Evolutionary conservation across 2,888 invertebrate genomes (phyloP).

Genomic region (Drosophila merina): DNA sequence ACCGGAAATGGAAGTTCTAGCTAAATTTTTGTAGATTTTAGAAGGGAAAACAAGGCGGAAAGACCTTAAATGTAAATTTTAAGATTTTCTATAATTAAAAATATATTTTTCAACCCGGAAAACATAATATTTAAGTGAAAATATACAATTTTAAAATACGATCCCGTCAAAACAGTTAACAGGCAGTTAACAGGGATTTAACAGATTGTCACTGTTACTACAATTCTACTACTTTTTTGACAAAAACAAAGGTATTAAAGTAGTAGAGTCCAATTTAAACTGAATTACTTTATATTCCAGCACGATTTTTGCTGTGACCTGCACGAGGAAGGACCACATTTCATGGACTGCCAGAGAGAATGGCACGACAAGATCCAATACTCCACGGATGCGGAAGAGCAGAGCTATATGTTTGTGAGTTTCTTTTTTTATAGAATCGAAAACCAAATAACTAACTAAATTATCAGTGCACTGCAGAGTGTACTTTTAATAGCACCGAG

Average conservation of each 20-base stretch:
- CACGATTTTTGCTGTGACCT: conserved; percentile 76
- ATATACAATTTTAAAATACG: no score
- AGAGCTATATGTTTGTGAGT: conserved; percentile 65
- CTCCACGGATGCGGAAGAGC: conserved; percentile 51
- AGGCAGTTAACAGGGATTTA: not conserved
- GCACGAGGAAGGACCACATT: conserved; percentile 69
- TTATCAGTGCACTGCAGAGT: conserved; percentile 70
- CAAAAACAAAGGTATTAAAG: not conserved
- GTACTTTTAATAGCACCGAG: conserved; percentile 64
- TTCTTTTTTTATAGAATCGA: no score
- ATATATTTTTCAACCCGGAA: not conserved
- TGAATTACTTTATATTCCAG: conserved; percentile 31
- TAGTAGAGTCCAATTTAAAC: not conserved
- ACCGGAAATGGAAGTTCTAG: not conserved
- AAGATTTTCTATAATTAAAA: no score
- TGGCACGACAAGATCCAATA: conserved; percentile 60
- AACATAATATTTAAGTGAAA: not conserved
- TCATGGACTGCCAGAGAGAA: conserved; percentile 60
- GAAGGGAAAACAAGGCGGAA: no score
- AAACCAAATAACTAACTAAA: not conserved
- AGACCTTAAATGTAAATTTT: no score
- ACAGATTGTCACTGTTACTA: not conserved
- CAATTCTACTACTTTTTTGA: not conserved
- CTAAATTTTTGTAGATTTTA: no score
- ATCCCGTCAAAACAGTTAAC: not conserved